phyloP scores from a whole-genome alignment of 1,140 invertebrate genomes.

The Maconellicoccus hirsutus region DNA sequence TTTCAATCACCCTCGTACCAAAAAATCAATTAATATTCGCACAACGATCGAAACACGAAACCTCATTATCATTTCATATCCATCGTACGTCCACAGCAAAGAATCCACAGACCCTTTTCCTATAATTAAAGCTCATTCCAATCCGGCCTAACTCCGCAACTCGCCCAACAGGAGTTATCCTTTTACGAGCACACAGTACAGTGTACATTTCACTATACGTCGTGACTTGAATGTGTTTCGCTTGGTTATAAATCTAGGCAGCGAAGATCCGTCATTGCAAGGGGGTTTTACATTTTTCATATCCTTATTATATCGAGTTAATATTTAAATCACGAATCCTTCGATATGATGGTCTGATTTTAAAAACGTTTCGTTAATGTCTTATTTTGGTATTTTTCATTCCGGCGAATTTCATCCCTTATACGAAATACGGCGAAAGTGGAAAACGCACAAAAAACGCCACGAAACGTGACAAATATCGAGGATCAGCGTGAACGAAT shows the following conservation, averaged over 20 bases:
- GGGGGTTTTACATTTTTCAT: slow-evolving; percentile 18
- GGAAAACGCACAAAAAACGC: not conserved
- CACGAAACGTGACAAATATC: slow-evolving; percentile 1
- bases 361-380: not conserved
- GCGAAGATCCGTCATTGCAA: slow-evolving; percentile 6
- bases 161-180: too few species aligned
- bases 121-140: too few species aligned
- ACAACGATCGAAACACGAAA: too few species aligned
- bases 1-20: too few species aligned
- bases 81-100: too few species aligned
- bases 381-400: slow-evolving; percentile 1
- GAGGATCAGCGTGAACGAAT: not conserved
- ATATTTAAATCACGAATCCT: slow-evolving; percentile 20
- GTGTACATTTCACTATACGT: not conserved
- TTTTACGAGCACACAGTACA: not conserved
- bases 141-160: too few species aligned
- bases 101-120: too few species aligned
- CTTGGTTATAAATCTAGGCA: slow-evolving; percentile 2
- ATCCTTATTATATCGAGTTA: slow-evolving; percentile 19
- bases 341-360: slow-evolving; percentile 3
- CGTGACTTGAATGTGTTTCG: slow-evolving; percentile 11
- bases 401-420: not conserved
- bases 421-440: too few species aligned
- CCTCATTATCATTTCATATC: too few species aligned
- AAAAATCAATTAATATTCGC: too few species aligned